A percentile compares a stretch with the other conserved stretches of the same genome.
Evolutionary conservation across 1,140 invertebrate species (phyloP).

Genomic region (Nephotettix cincticeps): DNA sequence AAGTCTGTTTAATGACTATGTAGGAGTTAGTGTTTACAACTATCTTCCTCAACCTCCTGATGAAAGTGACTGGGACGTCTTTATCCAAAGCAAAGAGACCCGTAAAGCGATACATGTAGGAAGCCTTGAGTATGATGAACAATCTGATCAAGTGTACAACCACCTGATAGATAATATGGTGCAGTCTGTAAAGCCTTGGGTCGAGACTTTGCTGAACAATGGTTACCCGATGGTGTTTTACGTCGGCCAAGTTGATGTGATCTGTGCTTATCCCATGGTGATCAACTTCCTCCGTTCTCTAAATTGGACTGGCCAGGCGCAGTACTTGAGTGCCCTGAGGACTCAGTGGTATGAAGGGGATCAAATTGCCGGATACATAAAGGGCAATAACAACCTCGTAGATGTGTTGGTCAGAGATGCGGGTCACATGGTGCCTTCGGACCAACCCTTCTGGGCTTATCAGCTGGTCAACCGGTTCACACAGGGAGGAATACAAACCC

Average conservation of each 20-base stretch:
- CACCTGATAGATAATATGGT: conserved; percentile 77
- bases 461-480: conserved; percentile 79
- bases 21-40: conserved; percentile 73
- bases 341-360: conserved; percentile 38
- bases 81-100: conserved; percentile 52
- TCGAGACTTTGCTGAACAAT: conserved; percentile 63
- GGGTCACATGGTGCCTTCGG: conserved; percentile 80
- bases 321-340: conserved; percentile 63
- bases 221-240: conserved; percentile 71
- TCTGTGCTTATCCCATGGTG: conserved; percentile 77
- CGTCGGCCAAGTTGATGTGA: conserved; percentile 77
- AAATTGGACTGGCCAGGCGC: conserved; percentile 62
- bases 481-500: no score
- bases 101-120: conserved; percentile 77
- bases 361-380: conserved; percentile 38
- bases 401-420: conserved; percentile 80
- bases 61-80: conserved; percentile 47
- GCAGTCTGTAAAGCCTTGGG: conserved; percentile 74
- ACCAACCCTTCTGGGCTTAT: conserved; percentile 76
- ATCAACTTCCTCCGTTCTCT: conserved; percentile 62
- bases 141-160: conserved; percentile 59
- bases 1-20: conserved; percentile 57
- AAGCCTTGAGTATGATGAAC: conserved; percentile 52
- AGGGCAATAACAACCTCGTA: conserved; percentile 56
- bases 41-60: conserved; percentile 69